Conservation (phyloP, 2,888 invertebrate genomes). For the Cynaeus angustus region DNA sequence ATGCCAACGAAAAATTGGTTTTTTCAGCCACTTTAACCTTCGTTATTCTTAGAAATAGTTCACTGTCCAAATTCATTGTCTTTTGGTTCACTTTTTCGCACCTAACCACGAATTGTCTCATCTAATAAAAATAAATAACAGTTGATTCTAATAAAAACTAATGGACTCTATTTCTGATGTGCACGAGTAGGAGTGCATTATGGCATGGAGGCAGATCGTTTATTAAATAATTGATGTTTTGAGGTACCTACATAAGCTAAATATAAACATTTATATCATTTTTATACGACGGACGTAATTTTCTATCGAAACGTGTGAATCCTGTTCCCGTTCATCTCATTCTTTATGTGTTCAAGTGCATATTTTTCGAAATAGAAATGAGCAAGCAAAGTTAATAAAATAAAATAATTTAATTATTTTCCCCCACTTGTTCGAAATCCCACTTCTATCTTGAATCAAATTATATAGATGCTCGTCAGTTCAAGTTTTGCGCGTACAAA, state of each 20-base stretch:
- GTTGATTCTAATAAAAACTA: constrained; percentile 15
- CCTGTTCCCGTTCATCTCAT: too few relatives aligned
- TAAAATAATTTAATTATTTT: constrained; percentile 36
- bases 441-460: constrained; percentile 40
- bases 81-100: too few relatives aligned
- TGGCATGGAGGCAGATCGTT: constrained; percentile 27
- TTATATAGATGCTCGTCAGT: constrained; percentile 19
- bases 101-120: too few relatives aligned
- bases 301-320: too few relatives aligned
- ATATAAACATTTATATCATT: constrained; percentile 28
- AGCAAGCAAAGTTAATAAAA: constrained; percentile 18
- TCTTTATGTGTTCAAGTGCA: background rate
- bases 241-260: constrained; percentile 29
- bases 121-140: too few relatives aligned
- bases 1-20: too few relatives aligned
- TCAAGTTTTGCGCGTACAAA: constrained; percentile 34
- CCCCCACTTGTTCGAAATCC: constrained; percentile 36
- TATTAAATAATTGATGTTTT: constrained; percentile 37
- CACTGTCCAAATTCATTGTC: too few relatives aligned
- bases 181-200: constrained; percentile 22
- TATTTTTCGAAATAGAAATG: constrained; percentile 26
- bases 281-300: background rate
- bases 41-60: too few relatives aligned
- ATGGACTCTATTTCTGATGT: constrained; percentile 10
- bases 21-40: too few relatives aligned